Evolutionary conservation across 2,888 invertebrate genomes (phyloP), one percentile per base, ranked within the genome.

Genomic region (Acleris literana): DNA sequence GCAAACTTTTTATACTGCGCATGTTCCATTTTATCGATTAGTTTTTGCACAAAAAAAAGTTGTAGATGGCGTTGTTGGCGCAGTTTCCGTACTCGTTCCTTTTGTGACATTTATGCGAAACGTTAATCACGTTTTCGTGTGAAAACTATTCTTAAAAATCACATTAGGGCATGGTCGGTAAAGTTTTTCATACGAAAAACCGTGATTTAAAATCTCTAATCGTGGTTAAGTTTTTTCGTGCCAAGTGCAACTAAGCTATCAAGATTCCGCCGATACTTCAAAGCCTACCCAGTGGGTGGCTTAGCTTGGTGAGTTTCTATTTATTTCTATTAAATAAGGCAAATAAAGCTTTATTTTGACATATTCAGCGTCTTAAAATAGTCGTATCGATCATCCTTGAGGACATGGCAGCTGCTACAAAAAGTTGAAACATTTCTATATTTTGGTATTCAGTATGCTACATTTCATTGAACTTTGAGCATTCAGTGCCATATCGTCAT

Each of bases 251-350:
- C 82, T 93, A 95, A 95, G 93, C 95, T 93, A 94, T 93, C 96
- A 96, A 94, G 95, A 96, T 96, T 96, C 95, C 96, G 95, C 94
- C 95, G 93, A 94, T 94, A 95, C 95, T 93, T 93, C 93, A 93
- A 94, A 94, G 94, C 95, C 95, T 94, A 94, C 95, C 95, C 95
- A 94, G 94, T 94, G 96, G 95, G 95, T 96, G 96, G 95, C 95
- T 94, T 93, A 94, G 91, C 92, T 93, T 94, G 95, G 95, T 95
- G 86, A 93, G 94, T 88, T 74, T 63, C 56, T 65, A 25, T 59
- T 62, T 60, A 72, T 67, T 65, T 77, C 73, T 63, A 67, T 49
- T 56, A 49, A 43, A 65, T 29, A 17, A 22, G 39, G 17, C 22
- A 17, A 22, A 46, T 39, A 57, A 29, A 1, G 17, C 60, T 20